Percentiles rank a stretch among this genome's conserved stretches.
Evolutionary conservation across 92 coral and sea anemone species (phyloP).

Genomic region (Epizoanthus fatuus): DNA sequence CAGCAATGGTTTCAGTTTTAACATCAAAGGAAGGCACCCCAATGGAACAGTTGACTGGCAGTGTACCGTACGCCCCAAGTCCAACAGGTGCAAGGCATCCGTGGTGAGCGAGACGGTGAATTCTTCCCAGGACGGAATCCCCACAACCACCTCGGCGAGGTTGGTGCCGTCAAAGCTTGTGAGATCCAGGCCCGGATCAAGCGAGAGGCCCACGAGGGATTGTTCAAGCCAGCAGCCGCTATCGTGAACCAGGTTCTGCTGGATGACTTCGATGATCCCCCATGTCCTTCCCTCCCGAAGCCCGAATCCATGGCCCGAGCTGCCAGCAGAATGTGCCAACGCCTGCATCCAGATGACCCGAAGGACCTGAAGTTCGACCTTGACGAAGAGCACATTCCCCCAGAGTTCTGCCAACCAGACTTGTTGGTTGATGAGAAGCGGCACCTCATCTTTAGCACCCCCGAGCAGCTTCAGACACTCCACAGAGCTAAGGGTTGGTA

Average conservation of each 20-base stretch:
- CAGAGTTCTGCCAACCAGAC: slow-evolving; percentile 36
- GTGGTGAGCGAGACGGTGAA: not conserved
- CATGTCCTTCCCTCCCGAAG: slow-evolving; percentile 4
- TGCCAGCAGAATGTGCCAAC: slow-evolving; percentile 30
- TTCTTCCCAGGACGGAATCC: not conserved
- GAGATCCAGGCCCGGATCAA: not conserved
- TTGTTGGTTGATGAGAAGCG: not conserved
- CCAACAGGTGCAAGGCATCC: not conserved
- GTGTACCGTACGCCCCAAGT: not conserved
- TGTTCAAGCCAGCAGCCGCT: not conserved
- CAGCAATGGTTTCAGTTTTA: not conserved
- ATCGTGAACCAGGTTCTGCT: slow-evolving; percentile 15
- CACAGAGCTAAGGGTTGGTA: slow-evolving; percentile 25
- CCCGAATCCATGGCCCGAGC: slow-evolving; percentile 35
- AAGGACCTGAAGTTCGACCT: slow-evolving; percentile 15
- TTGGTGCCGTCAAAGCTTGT: too few relatives aligned
- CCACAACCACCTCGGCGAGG: not conserved
- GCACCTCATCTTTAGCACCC: slow-evolving; percentile 24
- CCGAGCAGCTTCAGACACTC: slow-evolving; percentile 31
- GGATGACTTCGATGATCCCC: not conserved
- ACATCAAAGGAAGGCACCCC: not conserved
- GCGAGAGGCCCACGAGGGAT: not conserved
- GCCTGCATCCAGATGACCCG: slow-evolving; percentile 28
- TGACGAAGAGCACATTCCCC: slow-evolving; percentile 18
- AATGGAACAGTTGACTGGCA: not conserved